phyloP scores from a whole-genome alignment of 2,113 vertebrate species.

The Nothocercus julius region DNA sequence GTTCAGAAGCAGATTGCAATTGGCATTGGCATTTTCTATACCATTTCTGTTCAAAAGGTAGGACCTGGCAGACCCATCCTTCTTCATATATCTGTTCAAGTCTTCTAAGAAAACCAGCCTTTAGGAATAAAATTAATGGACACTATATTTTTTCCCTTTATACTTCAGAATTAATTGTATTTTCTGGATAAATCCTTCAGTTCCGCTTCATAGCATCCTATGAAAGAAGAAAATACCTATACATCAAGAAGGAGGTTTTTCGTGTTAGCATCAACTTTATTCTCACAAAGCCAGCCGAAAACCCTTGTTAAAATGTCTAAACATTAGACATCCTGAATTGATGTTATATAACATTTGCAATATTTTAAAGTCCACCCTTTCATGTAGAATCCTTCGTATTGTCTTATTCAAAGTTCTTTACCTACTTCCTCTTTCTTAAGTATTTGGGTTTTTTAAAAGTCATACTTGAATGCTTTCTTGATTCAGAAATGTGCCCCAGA shows the following conservation, averaged over 20 bases:
- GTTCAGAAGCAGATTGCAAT: background rate
- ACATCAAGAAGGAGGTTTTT: too few species aligned
- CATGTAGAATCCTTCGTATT: background rate
- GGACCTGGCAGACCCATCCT: background rate
- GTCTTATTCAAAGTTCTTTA: background rate
- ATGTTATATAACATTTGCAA: background rate
- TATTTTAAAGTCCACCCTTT: background rate
- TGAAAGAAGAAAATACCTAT: too few species aligned
- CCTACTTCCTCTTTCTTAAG: background rate
- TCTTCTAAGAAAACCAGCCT: background rate
- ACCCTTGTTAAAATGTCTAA: background rate
- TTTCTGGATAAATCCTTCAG: too few species aligned
- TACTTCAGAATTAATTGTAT: background rate
- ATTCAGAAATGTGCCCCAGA: background rate
- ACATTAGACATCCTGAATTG: background rate
- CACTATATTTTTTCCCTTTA: background rate
- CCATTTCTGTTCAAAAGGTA: background rate
- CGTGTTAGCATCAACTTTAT: background rate
- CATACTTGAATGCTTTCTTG: background rate
- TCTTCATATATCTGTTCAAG: background rate
- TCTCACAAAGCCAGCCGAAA: background rate
- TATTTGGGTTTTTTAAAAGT: background rate
- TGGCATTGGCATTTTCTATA: background rate
- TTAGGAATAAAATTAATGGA: background rate
- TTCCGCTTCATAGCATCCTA: too few species aligned